These are phyloP conservation scores for Apogon hyalosoma DNA, from an alignment of 2,797 vertebrate species.

Conservation along the genomic window DNA sequence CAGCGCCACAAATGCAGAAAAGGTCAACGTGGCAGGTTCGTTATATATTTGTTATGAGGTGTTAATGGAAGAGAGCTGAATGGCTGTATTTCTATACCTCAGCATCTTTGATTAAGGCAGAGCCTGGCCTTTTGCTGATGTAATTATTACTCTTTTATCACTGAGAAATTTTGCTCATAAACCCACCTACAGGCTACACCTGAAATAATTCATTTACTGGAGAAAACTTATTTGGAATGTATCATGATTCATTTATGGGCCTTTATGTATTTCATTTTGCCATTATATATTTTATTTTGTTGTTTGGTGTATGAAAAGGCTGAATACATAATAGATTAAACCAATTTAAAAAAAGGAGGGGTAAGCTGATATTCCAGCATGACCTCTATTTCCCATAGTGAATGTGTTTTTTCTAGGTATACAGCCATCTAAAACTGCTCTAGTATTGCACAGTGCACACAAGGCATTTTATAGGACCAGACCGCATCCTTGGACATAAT, in stretches of 20 bases:
- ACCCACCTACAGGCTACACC: neutral
- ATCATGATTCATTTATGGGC: neutral
- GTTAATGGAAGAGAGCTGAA: neutral
- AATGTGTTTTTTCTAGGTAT: conserved; percentile 15
- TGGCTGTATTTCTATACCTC: neutral
- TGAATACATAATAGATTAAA: neutral
- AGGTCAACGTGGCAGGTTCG: conserved; percentile 96
- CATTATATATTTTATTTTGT: neutral
- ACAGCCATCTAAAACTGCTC: conserved; percentile 19
- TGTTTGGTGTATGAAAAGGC: conserved; percentile 1
- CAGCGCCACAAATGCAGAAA: conserved; percentile 87
- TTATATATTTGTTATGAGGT: neutral
- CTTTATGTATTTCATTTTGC: neutral
- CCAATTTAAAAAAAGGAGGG: conserved; percentile 19
- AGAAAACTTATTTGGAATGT: neutral
- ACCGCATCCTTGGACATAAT: conserved; percentile 61
- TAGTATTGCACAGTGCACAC: conserved; percentile 34
- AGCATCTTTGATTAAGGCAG: neutral
- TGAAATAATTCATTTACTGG: neutral
- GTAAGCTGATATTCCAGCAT: conserved; percentile 1
- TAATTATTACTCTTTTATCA: too few relatives aligned
- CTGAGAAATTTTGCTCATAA: too few relatives aligned
- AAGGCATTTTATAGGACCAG: conserved; percentile 45
- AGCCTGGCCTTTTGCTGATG: neutral
- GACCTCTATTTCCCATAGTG: conserved; percentile 3